phyloP scores from a whole-genome alignment of 2,113 vertebrate genomes.

The Gulo gulo region DNA sequence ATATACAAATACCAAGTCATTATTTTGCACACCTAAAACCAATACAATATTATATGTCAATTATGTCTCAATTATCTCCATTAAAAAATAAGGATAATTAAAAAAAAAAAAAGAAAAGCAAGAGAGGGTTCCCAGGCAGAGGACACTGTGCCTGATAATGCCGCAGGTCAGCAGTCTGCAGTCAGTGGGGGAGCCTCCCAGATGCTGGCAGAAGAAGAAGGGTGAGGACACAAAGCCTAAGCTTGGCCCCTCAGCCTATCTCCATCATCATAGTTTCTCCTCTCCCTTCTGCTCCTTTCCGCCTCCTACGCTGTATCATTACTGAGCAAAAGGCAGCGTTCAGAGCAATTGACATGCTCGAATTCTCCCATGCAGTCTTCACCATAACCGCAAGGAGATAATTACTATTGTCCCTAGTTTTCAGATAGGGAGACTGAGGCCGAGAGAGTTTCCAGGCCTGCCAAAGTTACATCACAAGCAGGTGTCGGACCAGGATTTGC shows the following conservation, averaged over 20 bases:
- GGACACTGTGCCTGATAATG: accelerated
- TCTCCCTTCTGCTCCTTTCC: neutral
- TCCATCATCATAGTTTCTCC: neutral
- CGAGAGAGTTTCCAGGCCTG: neutral
- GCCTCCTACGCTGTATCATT: neutral
- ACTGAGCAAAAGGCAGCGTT: neutral
- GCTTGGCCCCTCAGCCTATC: neutral
- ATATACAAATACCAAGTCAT: neutral
- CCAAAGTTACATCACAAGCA: neutral
- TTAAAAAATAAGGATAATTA: neutral
- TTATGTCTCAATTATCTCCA: neutral
- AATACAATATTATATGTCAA: neutral
- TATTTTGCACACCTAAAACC: neutral
- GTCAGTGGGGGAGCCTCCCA: neutral
- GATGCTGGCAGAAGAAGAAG: neutral
- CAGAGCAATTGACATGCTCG: neutral
- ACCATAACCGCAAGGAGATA: neutral
- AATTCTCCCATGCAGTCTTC: neutral
- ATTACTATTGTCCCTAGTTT: neutral
- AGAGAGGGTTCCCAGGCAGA: neutral
- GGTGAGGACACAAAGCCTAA: neutral
- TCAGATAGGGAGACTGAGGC: neutral
- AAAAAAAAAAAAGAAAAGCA: neutral
- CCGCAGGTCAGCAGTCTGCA: neutral
- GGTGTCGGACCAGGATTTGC: neutral